Conservation (phyloP, 64 coral and sea anemone genomes). For the Cladopsammia gracilis region DNA sequence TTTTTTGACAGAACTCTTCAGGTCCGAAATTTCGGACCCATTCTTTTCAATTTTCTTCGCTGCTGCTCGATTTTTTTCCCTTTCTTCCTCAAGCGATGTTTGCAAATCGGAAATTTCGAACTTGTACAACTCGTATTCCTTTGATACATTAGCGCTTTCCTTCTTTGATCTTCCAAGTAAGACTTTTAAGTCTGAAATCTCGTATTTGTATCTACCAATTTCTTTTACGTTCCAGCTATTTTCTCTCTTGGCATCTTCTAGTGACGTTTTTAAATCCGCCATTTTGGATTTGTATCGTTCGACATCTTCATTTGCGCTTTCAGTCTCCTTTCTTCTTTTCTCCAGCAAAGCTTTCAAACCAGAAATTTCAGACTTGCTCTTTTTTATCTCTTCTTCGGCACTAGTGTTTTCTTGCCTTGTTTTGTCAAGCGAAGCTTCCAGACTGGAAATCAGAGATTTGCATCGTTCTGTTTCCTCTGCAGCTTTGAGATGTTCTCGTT, state of each 20-base stretch:
- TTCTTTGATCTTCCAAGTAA: not conserved
- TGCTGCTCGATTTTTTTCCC: not conserved
- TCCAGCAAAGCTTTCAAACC: not conserved
- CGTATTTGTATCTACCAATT: not conserved
- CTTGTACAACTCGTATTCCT: slow-evolving; percentile 16
- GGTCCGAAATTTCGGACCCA: not conserved
- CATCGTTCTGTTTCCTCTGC: not conserved
- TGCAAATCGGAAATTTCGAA: slow-evolving; percentile 39
- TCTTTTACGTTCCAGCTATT: slow-evolving; percentile 2
- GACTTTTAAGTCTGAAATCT: not conserved
- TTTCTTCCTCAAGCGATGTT: not conserved
- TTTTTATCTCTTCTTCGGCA: not conserved
- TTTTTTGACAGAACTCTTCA: not conserved
- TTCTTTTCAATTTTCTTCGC: not conserved
- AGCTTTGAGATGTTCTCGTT: not conserved
- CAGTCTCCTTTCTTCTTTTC: not conserved
- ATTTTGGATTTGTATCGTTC: not conserved
- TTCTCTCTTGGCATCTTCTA: slow-evolving; percentile 5
- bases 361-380: slow-evolving; percentile 21
- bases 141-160: not conserved
- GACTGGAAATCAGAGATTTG: not conserved
- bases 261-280: not conserved
- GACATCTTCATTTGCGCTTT: not conserved
- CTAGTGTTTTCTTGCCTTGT: not conserved
- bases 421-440: not conserved